Evolutionary conservation across 2,888 invertebrate genomes (phyloP).

Genomic region (Nomada hirtipes): DNA sequence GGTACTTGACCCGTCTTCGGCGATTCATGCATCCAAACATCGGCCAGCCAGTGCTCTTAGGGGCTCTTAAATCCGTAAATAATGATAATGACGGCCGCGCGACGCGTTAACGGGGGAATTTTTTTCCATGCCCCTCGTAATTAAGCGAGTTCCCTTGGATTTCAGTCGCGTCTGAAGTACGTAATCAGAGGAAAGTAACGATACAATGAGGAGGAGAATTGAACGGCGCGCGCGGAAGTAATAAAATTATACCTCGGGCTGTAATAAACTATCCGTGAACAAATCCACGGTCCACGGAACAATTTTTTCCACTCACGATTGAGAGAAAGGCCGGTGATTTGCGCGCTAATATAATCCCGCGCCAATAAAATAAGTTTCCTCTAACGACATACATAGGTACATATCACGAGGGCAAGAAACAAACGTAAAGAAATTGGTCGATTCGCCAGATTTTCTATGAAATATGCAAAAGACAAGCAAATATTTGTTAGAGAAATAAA

Average conservation of each 20-base stretch:
- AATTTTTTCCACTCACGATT: constrained; percentile 30
- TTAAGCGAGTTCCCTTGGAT: too few species aligned
- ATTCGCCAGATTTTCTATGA: too few species aligned
- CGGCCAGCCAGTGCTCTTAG: background rate
- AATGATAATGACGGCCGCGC: constrained; percentile 33
- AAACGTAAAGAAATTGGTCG: background rate
- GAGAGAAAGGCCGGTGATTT: constrained; percentile 13
- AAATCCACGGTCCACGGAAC: background rate
- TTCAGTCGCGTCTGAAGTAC: background rate
- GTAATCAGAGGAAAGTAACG: background rate
- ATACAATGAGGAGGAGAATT: background rate
- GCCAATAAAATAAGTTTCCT: constrained; percentile 36
- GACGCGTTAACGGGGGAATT: constrained; percentile 27
- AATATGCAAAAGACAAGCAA: too few species aligned
- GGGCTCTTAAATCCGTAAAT: constrained; percentile 8
- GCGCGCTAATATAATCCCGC: constrained; percentile 32
- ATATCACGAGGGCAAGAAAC: constrained; percentile 1
- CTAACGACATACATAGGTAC: background rate
- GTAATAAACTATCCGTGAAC: constrained; percentile 10
- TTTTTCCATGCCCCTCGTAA: background rate
- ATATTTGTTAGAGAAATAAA: too few species aligned
- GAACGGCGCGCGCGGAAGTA: too few species aligned
- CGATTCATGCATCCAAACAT: constrained; percentile 41
- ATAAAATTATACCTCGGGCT: background rate
- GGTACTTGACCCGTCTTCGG: constrained; percentile 31